A percentile compares a stretch with the other conserved stretches of the same genome.
Evolutionary conservation across 2,888 invertebrate species (phyloP).

Genomic region (Rotaria macrura): DNA sequence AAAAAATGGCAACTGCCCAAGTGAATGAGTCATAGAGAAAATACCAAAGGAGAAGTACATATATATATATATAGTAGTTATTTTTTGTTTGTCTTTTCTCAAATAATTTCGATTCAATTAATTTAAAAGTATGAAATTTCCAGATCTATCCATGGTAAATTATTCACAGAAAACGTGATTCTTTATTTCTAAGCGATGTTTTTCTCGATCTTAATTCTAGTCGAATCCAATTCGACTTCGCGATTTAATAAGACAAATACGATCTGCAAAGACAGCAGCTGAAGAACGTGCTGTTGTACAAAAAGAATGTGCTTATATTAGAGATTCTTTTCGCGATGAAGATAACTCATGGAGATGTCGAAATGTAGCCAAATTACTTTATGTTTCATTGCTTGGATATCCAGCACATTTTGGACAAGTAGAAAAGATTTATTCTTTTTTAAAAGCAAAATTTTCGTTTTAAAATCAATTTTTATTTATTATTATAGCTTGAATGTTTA

Average conservation of each 20-base stretch:
- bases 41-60: neutral
- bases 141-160: neutral
- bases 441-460: too few species aligned
- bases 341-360: constrained; percentile 98
- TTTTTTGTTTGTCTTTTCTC: neutral
- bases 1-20: neutral
- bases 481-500: constrained; percentile 75
- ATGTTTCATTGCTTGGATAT: constrained; percentile 99
- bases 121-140: neutral
- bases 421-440: constrained; percentile 11
- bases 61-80: neutral
- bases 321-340: constrained; percentile 93
- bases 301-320: constrained; percentile 95
- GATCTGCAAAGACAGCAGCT: constrained; percentile 92
- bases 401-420: constrained; percentile 94
- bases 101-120: neutral
- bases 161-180: too few species aligned
- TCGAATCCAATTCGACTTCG: constrained; percentile 59
- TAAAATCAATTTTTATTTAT: neutral
- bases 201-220: neutral
- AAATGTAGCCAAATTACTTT: constrained; percentile 94
- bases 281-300: constrained; percentile 97
- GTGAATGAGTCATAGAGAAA: neutral
- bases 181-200: neutral
- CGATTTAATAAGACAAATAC: constrained; percentile 91